Base-by-base conservation (phyloP, 1,140 invertebrate genomes). In the Euura lappo region DNA sequence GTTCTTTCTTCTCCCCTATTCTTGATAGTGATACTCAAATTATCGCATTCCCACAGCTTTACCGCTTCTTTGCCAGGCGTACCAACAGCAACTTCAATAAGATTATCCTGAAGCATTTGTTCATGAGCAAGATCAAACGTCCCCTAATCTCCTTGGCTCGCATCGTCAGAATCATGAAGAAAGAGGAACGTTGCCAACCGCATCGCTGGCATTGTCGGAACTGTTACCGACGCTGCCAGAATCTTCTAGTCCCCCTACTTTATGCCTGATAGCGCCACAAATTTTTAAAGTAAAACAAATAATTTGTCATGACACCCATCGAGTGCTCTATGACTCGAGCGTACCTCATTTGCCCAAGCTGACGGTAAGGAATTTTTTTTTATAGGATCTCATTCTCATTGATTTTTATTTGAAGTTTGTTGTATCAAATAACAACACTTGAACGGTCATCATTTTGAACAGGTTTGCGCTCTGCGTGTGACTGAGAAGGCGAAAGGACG, bases 41-140 rank as follows among this genome's bases (percentile, higher is more conserved):
- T n/a, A n/a, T n/a, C n/a, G n/a, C n/a, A n/a, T n/a, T n/a, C n/a
- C n/a, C 92, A 78, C 85, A 99, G 97, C 89, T 99, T 46, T 99
- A 99, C 90, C 93, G 97, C 79, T 99, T 96, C 88, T 90, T 99
- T 90, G 97, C 97, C 66, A 92, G 98, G 77, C 93, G 98, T 86
- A 99, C 98, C 47, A 93, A 93, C 85, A 89, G 95, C 71, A 99
- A 99, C 89, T 99, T 99, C 89, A 99, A 99, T 88, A 93, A 94
- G 86, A 98, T 99, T 76, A 91, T 99, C 65, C 85, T 99, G 81
- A 97, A 94, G 83, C 91, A 99, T 77, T 89, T 99, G 76, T 99
- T 98, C 88, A 99, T 99, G 98, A 98, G 97, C 83, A 95, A 93
- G 84, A 98, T 94, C 79, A 94, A 99, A 88, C 90, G 95, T 68